Base-by-base conservation (phyloP, 2,888 invertebrate species). In the Agrotis ipsilon region DNA sequence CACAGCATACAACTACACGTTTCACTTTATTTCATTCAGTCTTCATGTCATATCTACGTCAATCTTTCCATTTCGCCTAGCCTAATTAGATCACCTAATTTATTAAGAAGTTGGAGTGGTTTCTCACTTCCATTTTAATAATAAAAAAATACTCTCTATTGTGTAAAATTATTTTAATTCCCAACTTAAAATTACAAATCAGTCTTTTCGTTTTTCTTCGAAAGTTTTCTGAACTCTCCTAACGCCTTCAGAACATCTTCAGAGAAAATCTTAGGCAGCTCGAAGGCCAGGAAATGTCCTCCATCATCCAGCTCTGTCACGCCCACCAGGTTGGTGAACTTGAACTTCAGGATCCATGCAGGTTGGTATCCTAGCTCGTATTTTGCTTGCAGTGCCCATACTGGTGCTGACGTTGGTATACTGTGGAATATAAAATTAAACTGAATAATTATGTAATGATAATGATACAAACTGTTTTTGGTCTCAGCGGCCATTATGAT, bases 201-300 rank as follows among this genome's bases (percentile, higher is more conserved):
- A 86, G 88, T 88, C 84, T 90, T 91, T 4, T 49, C 57, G 14
- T 72, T 81, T 55, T 76, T 85, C 5, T 75, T 63, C 0, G 59
- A 71, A 1, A 84, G 45, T n/a, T 89, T 87, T n/a, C 91, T 90
- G 72, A 94, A 93, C 39, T 86, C 87, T 13, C 68, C 76, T 2
- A 94, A 72, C 0, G 94, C 94, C 39, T 89, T 89, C n/a, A 94
- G 65, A 0, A 99, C 93, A 86, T 98, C 98, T 1, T 97, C 93
- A 7, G 98, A 97, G 46, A 98, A 92, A 0, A 97, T 83, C 75
- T 97, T 88, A 0, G 99, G 98, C 80, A 97, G 94, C 90, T 99
- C 98, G 61, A 98, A 96, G 0, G 98, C 98, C 0, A 98, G 97
- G 94, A 99, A 99, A 91, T 99, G 99, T 0, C 99, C 99, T 1